phyloP scores from a whole-genome alignment of 2,113 vertebrate species.

The Eubucco bourcierii region DNA sequence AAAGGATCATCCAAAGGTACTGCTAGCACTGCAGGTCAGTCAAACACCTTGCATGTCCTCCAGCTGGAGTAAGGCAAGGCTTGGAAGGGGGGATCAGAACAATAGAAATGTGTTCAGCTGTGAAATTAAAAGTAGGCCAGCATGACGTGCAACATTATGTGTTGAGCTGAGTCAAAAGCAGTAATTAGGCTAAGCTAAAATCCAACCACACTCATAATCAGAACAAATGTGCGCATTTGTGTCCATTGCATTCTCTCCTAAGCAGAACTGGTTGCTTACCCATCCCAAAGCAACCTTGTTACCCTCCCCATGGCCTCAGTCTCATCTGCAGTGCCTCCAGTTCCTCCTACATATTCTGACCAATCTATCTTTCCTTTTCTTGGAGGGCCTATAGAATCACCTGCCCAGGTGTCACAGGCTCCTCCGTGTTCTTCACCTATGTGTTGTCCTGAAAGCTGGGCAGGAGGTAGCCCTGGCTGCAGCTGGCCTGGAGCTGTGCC shows the following conservation, averaged over 20 bases:
- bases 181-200: conserved; percentile 67
- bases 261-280: not conserved
- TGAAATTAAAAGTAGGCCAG: conserved; percentile 81
- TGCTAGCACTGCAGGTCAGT: not conserved
- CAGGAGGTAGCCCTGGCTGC: accelerated
- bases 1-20: not conserved
- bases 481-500: not conserved
- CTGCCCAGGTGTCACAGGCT: not conserved
- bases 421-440: accelerated
- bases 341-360: not conserved
- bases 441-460: not conserved
- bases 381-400: not conserved
- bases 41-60: conserved; percentile 58
- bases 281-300: not conserved
- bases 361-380: not conserved
- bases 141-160: conserved; percentile 67
- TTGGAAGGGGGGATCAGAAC: conserved; percentile 53
- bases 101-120: conserved; percentile 80
- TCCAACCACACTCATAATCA: conserved; percentile 9
- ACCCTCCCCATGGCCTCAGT: not conserved
- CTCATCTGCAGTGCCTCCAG: not conserved
- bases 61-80: conserved; percentile 61
- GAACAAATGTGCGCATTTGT: not conserved
- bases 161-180: conserved; percentile 71
- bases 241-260: accelerated